Percentiles rank a stretch among this genome's conserved stretches.
These are phyloP conservation scores for Plutomurus gul DNA, from an alignment of 1,140 invertebrate genomes.

Conservation along the genomic window DNA sequence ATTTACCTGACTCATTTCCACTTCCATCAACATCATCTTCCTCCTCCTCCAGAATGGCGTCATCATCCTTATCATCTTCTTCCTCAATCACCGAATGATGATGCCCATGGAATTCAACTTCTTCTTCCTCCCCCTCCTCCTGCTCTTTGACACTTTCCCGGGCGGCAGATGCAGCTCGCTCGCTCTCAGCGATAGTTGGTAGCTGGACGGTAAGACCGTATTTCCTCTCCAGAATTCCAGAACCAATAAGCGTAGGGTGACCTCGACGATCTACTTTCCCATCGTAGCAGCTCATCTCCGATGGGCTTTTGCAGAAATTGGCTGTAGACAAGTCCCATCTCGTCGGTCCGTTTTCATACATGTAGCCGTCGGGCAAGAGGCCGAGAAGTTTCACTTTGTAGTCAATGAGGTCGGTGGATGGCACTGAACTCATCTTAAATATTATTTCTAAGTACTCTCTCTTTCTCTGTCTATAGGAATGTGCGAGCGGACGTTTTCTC, in stretches of 20 bases:
- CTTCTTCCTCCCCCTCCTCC: slow-evolving; percentile 7
- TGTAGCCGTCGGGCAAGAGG: slow-evolving; percentile 36
- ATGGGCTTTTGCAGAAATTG: slow-evolving; percentile 36
- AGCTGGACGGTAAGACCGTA: slow-evolving; percentile 41
- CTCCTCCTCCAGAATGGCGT: slow-evolving; percentile 36
- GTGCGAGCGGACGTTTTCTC: no score
- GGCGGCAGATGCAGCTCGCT: slow-evolving; percentile 38
- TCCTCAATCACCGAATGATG: background rate
- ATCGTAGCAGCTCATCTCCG: slow-evolving; percentile 42
- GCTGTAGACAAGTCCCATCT: slow-evolving; percentile 39
- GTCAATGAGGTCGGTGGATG: slow-evolving; percentile 33
- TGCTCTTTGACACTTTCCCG: slow-evolving; percentile 28
- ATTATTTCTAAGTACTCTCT: background rate
- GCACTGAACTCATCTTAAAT: background rate
- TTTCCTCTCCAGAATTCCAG: slow-evolving; percentile 39
- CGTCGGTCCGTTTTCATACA: slow-evolving; percentile 34
- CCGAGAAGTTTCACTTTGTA: slow-evolving; percentile 46
- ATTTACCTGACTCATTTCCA: slow-evolving; percentile 41
- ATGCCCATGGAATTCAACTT: background rate
- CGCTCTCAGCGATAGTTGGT: slow-evolving; percentile 41
- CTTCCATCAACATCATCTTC: slow-evolving; percentile 32
- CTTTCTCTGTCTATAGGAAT: no score
- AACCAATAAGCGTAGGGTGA: slow-evolving; percentile 39
- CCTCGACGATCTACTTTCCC: slow-evolving; percentile 35
- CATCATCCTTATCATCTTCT: slow-evolving; percentile 31